phyloP scores from a whole-genome alignment of 1,140 invertebrate species.

The Caenorhabditis briggsae region DNA sequence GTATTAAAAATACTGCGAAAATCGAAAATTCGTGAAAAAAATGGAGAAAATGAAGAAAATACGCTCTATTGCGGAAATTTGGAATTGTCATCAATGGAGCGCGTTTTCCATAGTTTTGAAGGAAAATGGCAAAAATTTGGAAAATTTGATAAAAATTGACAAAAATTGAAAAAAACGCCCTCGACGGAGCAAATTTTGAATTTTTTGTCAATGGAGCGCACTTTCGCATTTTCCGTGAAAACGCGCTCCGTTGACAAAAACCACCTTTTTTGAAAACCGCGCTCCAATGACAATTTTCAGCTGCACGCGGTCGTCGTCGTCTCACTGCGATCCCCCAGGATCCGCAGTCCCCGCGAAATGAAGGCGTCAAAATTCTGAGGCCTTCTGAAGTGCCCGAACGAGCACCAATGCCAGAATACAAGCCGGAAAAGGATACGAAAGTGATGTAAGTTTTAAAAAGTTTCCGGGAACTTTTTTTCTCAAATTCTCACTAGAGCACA shows the following conservation, averaged over 20 bases:
- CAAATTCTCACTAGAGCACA: background rate
- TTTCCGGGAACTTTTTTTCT: background rate
- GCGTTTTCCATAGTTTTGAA: no score
- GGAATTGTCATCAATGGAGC: no score
- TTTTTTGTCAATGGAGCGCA: no score
- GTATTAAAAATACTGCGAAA: no score
- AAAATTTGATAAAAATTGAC: no score
- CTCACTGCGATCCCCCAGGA: background rate
- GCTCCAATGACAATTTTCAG: background rate
- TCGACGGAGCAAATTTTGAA: no score
- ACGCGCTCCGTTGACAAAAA: background rate
- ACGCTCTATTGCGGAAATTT: no score
- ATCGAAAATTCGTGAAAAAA: no score
- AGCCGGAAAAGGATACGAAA: background rate
- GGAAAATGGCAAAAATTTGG: no score
- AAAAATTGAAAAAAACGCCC: no score
- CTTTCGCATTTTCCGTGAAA: background rate
- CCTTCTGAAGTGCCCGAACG: constrained; percentile 31
- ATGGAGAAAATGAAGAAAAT: no score
- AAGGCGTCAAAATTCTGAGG: background rate
- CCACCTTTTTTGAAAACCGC: background rate
- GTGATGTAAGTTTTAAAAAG: background rate
- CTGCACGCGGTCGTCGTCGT: background rate
- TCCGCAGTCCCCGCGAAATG: background rate
- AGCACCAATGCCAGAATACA: constrained; percentile 22